These are phyloP conservation scores for Zaprionus vittiger DNA, from an alignment of 1,140 invertebrate species.

Conservation along the genomic window DNA sequence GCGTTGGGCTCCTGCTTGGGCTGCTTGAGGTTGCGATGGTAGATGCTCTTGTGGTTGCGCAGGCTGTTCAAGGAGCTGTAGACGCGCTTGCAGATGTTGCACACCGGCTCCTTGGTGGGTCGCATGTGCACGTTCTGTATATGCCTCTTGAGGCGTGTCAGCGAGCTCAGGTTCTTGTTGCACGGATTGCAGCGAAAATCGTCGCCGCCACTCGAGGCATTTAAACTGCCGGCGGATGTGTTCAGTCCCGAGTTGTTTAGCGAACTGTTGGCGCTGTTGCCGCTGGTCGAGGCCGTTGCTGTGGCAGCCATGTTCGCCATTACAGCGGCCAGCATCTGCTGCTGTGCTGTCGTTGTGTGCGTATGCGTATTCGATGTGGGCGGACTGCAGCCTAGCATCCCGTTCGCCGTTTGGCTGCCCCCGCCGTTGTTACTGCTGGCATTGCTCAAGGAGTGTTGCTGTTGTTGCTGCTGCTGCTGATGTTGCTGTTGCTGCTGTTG, in stretches of 20 bases:
- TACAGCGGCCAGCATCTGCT: slow-evolving; percentile 77
- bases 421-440: slow-evolving; percentile 12
- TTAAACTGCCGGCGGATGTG: slow-evolving; percentile 73
- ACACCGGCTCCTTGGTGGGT: slow-evolving; percentile 92
- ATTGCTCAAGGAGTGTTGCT: slow-evolving; percentile 36
- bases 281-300: slow-evolving; percentile 50
- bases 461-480: slow-evolving; percentile 49
- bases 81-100: slow-evolving; percentile 94
- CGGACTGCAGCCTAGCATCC: slow-evolving; percentile 60
- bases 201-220: slow-evolving; percentile 86
- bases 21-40: slow-evolving; percentile 90
- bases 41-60: slow-evolving; percentile 95
- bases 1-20: slow-evolving; percentile 81
- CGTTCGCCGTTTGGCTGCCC: slow-evolving; percentile 50
- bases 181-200: slow-evolving; percentile 94
- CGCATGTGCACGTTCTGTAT: slow-evolving; percentile 95
- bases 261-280: slow-evolving; percentile 44
- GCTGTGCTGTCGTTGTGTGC: slow-evolving; percentile 59
- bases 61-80: slow-evolving; percentile 94
- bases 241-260: slow-evolving; percentile 75
- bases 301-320: slow-evolving; percentile 75
- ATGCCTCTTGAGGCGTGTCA: slow-evolving; percentile 93
- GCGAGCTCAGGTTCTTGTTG: slow-evolving; percentile 93
- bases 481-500: slow-evolving; percentile 40
- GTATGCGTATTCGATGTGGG: slow-evolving; percentile 56